These are phyloP conservation scores for Baronia brevicornis DNA, from an alignment of 2,888 invertebrate genomes.

Conservation along the genomic window DNA sequence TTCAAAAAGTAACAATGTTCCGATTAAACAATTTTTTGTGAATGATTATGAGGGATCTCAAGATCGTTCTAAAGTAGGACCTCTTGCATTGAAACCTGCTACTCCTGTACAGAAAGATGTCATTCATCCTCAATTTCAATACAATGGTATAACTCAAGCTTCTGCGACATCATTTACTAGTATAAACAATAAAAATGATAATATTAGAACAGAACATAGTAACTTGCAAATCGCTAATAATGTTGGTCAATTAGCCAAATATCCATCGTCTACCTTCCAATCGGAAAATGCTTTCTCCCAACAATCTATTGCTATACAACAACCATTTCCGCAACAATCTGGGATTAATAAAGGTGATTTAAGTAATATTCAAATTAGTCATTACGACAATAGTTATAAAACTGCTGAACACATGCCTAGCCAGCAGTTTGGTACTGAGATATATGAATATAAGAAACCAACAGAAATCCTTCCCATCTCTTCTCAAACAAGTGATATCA, in stretches of 20 bases:
- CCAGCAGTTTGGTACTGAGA: slow-evolving; percentile 34
- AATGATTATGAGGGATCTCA: too few species aligned
- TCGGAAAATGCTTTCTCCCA: too few species aligned
- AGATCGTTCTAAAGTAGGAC: slow-evolving; percentile 16
- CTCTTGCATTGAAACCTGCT: slow-evolving; percentile 16
- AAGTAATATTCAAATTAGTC: background rate
- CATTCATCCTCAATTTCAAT: slow-evolving; percentile 21
- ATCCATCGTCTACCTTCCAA: too few species aligned
- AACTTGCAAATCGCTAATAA: background rate
- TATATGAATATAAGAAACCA: slow-evolving; percentile 55
- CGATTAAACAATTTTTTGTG: slow-evolving; percentile 24
- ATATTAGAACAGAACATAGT: background rate
- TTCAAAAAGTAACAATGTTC: slow-evolving; percentile 17
- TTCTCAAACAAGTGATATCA: slow-evolving; percentile 16
- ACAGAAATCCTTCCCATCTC: slow-evolving; percentile 30
- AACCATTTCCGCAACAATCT: too few species aligned
- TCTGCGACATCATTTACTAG: slow-evolving; percentile 43
- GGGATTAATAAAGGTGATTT: too few species aligned
- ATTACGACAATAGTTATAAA: slow-evolving; percentile 7
- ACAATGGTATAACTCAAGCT: slow-evolving; percentile 39
- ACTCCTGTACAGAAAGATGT: slow-evolving; percentile 16
- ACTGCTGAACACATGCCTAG: slow-evolving; percentile 17
- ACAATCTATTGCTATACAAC: too few species aligned
- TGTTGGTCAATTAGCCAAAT: too few species aligned
- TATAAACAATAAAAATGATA: background rate